These are phyloP conservation scores for Epinotia ramella DNA, from an alignment of 2,888 invertebrate genomes.

Conservation along the genomic window DNA sequence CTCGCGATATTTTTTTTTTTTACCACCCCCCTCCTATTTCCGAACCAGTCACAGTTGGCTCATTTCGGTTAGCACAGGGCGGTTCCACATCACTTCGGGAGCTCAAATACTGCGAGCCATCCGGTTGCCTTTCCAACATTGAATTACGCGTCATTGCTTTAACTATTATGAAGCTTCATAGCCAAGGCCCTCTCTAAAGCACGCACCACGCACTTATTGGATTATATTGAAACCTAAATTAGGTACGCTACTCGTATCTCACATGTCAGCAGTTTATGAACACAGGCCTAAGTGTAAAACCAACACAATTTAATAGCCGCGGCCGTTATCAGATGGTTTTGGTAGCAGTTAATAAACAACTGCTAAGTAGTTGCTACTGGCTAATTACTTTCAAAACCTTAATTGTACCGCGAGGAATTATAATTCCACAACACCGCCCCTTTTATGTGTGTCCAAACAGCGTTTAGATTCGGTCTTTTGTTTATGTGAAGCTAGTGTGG, in stretches of 20 bases:
- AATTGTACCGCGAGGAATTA: conserved; percentile 36
- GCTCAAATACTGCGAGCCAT: too few relatives aligned
- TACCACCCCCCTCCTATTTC: too few relatives aligned
- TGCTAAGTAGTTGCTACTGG: conserved; percentile 30
- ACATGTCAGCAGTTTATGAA: background rate
- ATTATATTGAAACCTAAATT: background rate
- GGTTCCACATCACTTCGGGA: too few relatives aligned
- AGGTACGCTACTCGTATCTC: background rate
- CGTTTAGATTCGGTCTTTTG: conserved; percentile 42
- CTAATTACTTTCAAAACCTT: conserved; percentile 43
- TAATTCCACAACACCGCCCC: conserved; percentile 44
- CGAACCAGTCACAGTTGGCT: too few relatives aligned
- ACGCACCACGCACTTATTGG: background rate
- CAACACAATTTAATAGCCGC: conserved; percentile 18
- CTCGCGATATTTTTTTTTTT: too few relatives aligned
- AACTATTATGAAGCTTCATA: too few relatives aligned
- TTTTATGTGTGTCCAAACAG: conserved; percentile 47
- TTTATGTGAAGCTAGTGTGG: conserved; percentile 28
- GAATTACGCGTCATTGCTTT: too few relatives aligned
- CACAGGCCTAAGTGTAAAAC: background rate
- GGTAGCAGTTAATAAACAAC: conserved; percentile 35
- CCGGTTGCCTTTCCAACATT: too few relatives aligned
- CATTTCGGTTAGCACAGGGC: too few relatives aligned
- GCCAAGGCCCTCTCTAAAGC: too few relatives aligned
- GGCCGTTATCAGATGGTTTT: conserved; percentile 34